A percentile compares a stretch with the other conserved stretches of the same genome.
phyloP scores from a whole-genome alignment of 2,113 vertebrate species.

The Uropsilus gracilis region DNA sequence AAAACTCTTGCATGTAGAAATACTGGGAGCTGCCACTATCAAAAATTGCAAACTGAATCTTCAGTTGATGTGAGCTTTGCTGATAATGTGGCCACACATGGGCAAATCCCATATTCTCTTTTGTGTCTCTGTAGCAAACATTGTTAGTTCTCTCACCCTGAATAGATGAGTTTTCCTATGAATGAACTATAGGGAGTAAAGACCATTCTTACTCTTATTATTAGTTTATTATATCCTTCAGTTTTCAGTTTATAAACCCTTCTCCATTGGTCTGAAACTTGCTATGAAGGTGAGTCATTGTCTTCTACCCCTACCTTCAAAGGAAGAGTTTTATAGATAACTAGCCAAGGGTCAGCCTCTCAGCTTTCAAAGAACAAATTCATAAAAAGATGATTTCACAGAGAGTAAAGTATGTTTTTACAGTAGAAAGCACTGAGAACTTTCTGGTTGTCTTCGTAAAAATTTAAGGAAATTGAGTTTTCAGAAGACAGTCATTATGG shows the following conservation, averaged over 20 bases:
- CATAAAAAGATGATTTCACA: not conserved
- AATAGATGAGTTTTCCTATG: too few species aligned
- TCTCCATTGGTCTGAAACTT: not conserved
- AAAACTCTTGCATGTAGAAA: not conserved
- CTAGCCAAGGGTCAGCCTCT: not conserved
- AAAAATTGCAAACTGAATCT: not conserved
- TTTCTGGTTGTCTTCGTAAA: not conserved
- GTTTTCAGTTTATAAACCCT: too few species aligned
- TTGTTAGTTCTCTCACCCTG: too few species aligned
- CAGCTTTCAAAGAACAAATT: not conserved
- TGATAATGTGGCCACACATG: too few species aligned
- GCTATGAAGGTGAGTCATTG: not conserved
- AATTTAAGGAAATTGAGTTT: not conserved
- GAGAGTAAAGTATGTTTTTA: slow-evolving; percentile 12
- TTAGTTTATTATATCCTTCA: too few species aligned
- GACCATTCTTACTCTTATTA: too few species aligned
- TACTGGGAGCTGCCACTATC: not conserved
- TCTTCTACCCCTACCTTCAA: not conserved
- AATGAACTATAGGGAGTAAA: too few species aligned
- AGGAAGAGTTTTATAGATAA: not conserved
- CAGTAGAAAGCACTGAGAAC: not conserved
- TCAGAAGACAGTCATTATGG: not conserved
- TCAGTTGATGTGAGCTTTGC: too few species aligned
- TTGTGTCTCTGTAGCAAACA: too few species aligned
- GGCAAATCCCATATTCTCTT: too few species aligned